A percentile compares a stretch with the other conserved stretches of the same genome.
phyloP scores from a whole-genome alignment of 53 echinoderm and acorn worm species.

The Patiria pectinifera region DNA sequence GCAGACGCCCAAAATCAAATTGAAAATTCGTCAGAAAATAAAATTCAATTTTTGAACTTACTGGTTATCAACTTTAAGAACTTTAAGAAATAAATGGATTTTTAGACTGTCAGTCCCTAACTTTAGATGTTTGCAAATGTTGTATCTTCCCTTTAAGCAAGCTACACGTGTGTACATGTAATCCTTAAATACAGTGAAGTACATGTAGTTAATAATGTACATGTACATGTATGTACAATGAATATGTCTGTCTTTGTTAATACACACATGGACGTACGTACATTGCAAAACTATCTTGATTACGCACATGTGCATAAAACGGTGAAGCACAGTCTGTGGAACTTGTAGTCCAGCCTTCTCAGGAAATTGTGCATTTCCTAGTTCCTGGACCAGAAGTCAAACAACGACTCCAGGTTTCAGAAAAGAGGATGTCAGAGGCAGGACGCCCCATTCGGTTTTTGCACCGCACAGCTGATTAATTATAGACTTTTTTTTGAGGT shows the following conservation, averaged over 20 bases:
- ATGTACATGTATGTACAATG: not conserved
- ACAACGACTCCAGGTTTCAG: not conserved
- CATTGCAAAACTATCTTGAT: not conserved
- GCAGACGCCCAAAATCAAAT: no score
- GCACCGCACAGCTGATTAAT: not conserved
- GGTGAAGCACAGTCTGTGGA: no score
- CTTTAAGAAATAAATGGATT: no score
- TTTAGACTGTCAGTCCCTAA: no score
- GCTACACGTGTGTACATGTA: no score
- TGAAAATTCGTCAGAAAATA: no score
- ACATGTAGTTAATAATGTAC: not conserved
- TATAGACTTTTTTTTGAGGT: not conserved
- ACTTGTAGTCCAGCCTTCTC: conserved; percentile 2
- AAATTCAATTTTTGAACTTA: no score
- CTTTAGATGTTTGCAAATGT: no score
- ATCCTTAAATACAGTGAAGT: no score
- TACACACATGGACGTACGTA: not conserved
- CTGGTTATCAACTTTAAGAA: no score
- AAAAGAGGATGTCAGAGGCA: not conserved
- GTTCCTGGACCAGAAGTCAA: conserved; percentile 35
- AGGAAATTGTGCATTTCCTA: conserved; percentile 57
- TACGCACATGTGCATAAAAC: not conserved
- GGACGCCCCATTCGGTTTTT: not conserved
- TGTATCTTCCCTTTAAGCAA: no score
- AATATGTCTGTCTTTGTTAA: not conserved